These are phyloP conservation scores for Lepisosteus osseus DNA, from an alignment of 2,113 vertebrate genomes.

Conservation along the genomic window DNA sequence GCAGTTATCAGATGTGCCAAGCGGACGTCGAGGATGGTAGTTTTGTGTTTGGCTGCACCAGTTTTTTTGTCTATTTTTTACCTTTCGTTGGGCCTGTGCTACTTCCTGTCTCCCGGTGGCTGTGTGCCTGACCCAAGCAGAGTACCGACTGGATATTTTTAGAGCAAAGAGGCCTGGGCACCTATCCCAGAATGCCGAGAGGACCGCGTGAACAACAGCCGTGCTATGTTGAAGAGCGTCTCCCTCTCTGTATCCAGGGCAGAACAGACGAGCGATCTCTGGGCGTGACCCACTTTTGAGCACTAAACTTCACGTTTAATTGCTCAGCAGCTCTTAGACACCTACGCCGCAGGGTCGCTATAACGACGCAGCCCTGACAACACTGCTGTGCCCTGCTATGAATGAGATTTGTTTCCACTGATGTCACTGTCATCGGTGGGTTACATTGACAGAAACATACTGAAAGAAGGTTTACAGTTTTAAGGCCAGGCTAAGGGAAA, in stretches of 20 bases:
- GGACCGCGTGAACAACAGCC: not conserved
- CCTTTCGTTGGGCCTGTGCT: not conserved
- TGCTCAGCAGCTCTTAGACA: not conserved
- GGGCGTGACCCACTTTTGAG: not conserved
- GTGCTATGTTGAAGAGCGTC: not conserved
- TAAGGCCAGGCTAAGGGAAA: too few relatives aligned
- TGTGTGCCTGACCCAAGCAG: not conserved
- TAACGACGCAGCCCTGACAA: not conserved
- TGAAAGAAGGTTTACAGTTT: too few relatives aligned
- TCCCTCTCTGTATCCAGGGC: not conserved
- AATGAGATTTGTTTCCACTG: too few relatives aligned
- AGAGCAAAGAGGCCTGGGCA: not conserved
- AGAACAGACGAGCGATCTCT: not conserved
- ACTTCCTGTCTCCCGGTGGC: not conserved
- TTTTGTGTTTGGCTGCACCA: too few relatives aligned
- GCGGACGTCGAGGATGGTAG: too few relatives aligned
- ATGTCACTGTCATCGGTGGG: too few relatives aligned
- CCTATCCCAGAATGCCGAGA: slow-evolving; percentile 5
- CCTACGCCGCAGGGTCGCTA: not conserved
- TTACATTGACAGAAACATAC: too few relatives aligned
- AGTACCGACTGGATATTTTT: not conserved
- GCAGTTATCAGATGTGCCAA: too few relatives aligned
- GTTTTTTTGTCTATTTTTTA: too few relatives aligned
- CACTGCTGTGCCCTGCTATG: too few relatives aligned
- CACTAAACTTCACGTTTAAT: not conserved